Evolutionary conservation across 2,113 vertebrate genomes (phyloP).

Genomic region (Polypterus senegalus): DNA sequence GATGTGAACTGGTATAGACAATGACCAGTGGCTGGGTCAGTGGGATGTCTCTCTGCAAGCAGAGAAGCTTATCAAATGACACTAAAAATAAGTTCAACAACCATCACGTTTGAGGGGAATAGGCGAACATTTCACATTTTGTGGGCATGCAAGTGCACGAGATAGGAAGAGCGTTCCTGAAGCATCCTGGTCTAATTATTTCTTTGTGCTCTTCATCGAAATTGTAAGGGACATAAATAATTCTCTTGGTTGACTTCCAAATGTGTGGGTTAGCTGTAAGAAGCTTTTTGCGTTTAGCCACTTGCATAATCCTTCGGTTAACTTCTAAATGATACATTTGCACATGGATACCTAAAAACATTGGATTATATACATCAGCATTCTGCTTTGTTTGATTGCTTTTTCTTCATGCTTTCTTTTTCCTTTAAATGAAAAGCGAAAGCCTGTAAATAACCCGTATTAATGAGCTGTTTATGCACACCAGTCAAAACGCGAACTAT

Average conservation of each 20-base stretch:
- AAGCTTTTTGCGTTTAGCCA: slow-evolving; percentile 36
- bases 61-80: slow-evolving; percentile 94
- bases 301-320: slow-evolving; percentile 48
- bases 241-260: slow-evolving; percentile 45
- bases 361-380: slow-evolving; percentile 24
- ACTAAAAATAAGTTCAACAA: slow-evolving; percentile 99
- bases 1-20: slow-evolving; percentile 97
- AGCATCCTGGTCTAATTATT: slow-evolving; percentile 63
- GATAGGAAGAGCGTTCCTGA: slow-evolving; percentile 47
- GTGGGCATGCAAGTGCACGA: slow-evolving; percentile 53
- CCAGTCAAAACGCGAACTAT: slow-evolving; percentile 25
- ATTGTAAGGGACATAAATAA: slow-evolving; percentile 47
- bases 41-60: slow-evolving; percentile 85
- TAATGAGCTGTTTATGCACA: slow-evolving; percentile 31
- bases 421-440: slow-evolving; percentile 16
- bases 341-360: slow-evolving; percentile 42
- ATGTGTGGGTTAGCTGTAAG: slow-evolving; percentile 39
- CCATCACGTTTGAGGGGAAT: slow-evolving; percentile 76
- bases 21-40: slow-evolving; percentile 99
- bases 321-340: slow-evolving; percentile 44
- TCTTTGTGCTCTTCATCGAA: slow-evolving; percentile 57
- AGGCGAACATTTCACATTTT: slow-evolving; percentile 57
- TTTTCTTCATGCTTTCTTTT: not conserved
- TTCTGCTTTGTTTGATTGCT: slow-evolving; percentile 8
- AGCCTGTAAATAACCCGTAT: slow-evolving; percentile 24